These are phyloP conservation scores for Geotrupes spiniger DNA, from an alignment of 2,888 invertebrate genomes.

Conservation along the genomic window DNA sequence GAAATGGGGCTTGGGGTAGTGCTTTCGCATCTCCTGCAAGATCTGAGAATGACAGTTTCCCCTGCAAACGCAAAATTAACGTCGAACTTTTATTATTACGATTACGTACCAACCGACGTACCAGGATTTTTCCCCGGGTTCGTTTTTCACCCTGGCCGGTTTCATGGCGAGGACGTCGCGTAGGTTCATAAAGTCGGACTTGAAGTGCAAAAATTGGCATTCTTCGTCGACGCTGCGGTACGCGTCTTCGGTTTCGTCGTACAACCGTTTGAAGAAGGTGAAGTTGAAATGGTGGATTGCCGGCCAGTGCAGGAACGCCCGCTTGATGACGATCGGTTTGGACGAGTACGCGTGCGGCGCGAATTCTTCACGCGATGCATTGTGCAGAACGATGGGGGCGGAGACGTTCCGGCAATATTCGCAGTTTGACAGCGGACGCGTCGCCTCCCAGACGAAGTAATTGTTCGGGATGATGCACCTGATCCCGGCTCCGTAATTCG, in stretches of 20 bases:
- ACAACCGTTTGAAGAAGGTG: slow-evolving; percentile 66
- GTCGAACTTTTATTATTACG: not conserved
- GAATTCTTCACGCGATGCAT: slow-evolving; percentile 69
- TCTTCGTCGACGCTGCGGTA: slow-evolving; percentile 74
- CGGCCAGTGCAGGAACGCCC: slow-evolving; percentile 73
- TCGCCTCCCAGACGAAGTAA: slow-evolving; percentile 83
- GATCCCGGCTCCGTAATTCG: slow-evolving; percentile 53
- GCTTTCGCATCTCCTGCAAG: slow-evolving; percentile 66
- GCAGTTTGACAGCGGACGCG: slow-evolving; percentile 79
- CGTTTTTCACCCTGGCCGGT: slow-evolving; percentile 60
- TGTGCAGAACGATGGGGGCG: slow-evolving; percentile 65
- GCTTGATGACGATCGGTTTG: slow-evolving; percentile 75
- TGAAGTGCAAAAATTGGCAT: slow-evolving; percentile 85
- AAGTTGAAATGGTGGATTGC: slow-evolving; percentile 67
- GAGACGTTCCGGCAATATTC: slow-evolving; percentile 70
- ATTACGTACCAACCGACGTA: slow-evolving; percentile 82
- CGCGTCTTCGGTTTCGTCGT: slow-evolving; percentile 65
- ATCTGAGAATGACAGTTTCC: slow-evolving; percentile 86
- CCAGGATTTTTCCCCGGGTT: slow-evolving; percentile 69
- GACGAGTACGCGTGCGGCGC: slow-evolving; percentile 72
- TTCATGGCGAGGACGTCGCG: slow-evolving; percentile 78
- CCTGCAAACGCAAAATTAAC: slow-evolving; percentile 50
- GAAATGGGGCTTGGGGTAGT: slow-evolving; percentile 81
- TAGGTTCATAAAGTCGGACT: slow-evolving; percentile 74
- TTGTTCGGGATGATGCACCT: slow-evolving; percentile 81